Evolutionary conservation across 2,113 vertebrate species (phyloP).

Genomic region (Microtus richardsoni): DNA sequence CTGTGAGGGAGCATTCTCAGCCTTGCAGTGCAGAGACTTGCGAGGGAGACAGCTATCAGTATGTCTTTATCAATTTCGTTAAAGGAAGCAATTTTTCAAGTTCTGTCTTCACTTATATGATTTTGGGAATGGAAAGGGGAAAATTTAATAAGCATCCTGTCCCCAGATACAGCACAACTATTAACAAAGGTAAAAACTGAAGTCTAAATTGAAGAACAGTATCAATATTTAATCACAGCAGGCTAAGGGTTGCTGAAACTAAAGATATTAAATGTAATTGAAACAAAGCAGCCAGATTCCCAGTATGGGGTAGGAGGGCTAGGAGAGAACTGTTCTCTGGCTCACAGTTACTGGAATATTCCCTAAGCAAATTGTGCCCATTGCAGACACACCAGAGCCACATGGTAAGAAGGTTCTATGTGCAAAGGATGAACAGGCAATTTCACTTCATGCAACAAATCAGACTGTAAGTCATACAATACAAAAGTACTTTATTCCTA

Average conservation of each 20-base stretch:
- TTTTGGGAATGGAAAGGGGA: not conserved
- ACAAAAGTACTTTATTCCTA: constrained; percentile 44
- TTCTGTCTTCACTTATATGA: constrained; percentile 62
- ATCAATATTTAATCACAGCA: constrained; percentile 82
- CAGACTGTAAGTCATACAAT: not conserved
- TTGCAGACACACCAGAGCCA: not conserved
- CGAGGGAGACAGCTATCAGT: not conserved
- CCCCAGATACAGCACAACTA: not conserved
- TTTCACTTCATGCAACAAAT: constrained; percentile 42
- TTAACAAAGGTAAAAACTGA: not conserved
- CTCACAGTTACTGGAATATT: not conserved
- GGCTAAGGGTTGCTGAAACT: constrained; percentile 72
- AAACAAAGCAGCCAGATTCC: constrained; percentile 79
- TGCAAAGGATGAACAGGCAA: not conserved
- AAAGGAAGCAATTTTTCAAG: constrained; percentile 28
- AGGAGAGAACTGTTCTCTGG: not conserved
- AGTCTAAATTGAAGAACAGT: constrained; percentile 60
- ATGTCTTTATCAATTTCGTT: not conserved
- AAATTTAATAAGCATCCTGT: constrained; percentile 19
- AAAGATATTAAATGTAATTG: constrained; percentile 79
- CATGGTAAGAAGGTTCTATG: not conserved
- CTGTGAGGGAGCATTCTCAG: not conserved
- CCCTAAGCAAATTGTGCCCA: not conserved
- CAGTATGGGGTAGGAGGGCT: not conserved
- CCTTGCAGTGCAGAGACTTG: not conserved